These are phyloP conservation scores for Agelaius tricolor DNA, from an alignment of 2,113 vertebrate genomes.

Conservation along the genomic window DNA sequence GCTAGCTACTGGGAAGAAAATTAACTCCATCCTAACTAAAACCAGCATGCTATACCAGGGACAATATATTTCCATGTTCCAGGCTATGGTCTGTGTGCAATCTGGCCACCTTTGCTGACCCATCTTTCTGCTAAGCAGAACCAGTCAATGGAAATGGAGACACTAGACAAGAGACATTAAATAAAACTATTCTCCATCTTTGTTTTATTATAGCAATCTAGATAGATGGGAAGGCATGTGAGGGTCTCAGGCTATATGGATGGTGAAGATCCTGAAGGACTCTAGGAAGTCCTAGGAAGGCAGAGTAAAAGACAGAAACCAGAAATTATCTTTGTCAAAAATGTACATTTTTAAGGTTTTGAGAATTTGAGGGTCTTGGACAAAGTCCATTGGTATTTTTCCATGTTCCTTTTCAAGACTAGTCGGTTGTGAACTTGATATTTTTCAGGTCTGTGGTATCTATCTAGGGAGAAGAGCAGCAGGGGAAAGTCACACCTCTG, in stretches of 20 bases:
- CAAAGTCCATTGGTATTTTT: not conserved
- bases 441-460: not conserved
- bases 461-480: not conserved
- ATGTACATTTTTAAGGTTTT: not conserved
- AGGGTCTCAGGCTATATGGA: not conserved
- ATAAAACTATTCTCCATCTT: not conserved
- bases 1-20: not conserved
- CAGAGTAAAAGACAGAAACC: not conserved
- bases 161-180: not conserved
- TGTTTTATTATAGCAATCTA: not conserved
- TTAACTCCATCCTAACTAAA: not conserved
- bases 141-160: not conserved
- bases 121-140: not conserved
- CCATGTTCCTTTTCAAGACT: not conserved
- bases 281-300: not conserved
- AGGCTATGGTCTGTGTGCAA: not conserved
- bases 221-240: not conserved
- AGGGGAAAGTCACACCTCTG: not conserved
- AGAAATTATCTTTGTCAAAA: not conserved
- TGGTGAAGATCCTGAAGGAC: not conserved
- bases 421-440: not conserved
- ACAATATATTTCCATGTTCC: not conserved
- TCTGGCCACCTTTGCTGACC: not conserved
- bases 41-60: rapidly evolving
- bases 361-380: not conserved